A percentile compares a stretch with the other conserved stretches of the same genome.
phyloP scores from a whole-genome alignment of 2,113 vertebrate genomes.

The Pantherophis guttatus region DNA sequence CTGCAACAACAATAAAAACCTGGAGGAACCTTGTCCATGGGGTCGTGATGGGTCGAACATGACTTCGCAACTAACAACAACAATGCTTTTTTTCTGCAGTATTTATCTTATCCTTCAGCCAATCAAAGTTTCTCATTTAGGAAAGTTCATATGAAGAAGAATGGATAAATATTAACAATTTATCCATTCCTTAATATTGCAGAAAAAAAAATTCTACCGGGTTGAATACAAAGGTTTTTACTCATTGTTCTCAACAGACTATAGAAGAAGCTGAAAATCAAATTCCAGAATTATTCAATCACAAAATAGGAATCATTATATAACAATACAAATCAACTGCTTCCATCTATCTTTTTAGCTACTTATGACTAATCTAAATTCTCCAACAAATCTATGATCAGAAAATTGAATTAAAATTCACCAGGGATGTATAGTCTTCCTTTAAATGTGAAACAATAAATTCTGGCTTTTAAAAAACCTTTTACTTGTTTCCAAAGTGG shows the following conservation, averaged over 20 bases:
- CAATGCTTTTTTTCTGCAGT: neutral
- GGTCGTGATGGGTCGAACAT: too few relatives aligned
- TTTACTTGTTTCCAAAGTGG: neutral
- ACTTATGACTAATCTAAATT: neutral
- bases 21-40: too few relatives aligned
- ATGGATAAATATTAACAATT: neutral
- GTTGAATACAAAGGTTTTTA: neutral
- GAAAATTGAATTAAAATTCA: neutral
- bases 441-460: neutral
- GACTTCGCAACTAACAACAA: too few relatives aligned
- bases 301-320: neutral
- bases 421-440: neutral
- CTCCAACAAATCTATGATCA: neutral
- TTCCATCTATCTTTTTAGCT: neutral
- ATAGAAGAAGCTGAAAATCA: neutral
- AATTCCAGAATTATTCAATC: neutral
- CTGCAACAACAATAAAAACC: neutral
- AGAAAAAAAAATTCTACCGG: neutral
- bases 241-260: neutral
- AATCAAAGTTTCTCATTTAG: neutral
- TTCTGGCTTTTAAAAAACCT: neutral
- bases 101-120: neutral
- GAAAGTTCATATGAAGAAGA: neutral
- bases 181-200: neutral
- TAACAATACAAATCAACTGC: neutral